Evolutionary conservation across 2,888 invertebrate species (phyloP).

Genomic region (Acrobasis suavella): DNA sequence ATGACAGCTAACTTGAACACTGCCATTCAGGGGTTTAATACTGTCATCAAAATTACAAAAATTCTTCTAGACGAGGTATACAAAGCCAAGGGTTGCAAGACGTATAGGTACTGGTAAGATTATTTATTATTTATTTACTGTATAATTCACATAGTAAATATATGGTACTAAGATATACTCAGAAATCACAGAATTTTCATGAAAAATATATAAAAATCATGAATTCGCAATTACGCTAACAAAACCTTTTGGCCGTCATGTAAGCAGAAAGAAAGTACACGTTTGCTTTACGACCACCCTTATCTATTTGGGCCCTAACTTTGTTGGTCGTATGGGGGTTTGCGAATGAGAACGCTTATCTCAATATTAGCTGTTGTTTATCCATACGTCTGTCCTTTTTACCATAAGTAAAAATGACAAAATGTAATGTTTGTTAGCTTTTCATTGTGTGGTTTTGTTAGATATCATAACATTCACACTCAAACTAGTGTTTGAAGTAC

Average conservation of each 20-base stretch:
- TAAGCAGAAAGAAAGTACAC: conserved; percentile 57
- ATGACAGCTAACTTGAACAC: too few species aligned
- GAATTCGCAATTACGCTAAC: conserved; percentile 27
- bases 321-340: conserved; percentile 58
- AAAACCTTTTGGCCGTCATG: conserved; percentile 43
- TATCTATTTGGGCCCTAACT: conserved; percentile 54
- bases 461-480: too few species aligned
- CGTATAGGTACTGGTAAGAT: too few species aligned
- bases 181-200: not conserved
- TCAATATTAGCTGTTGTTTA: conserved; percentile 70
- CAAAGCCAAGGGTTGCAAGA: too few species aligned
- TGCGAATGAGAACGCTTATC: conserved; percentile 59
- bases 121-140: too few species aligned
- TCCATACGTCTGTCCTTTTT: conserved; percentile 53
- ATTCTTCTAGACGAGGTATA: too few species aligned
- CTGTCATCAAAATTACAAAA: too few species aligned
- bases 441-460: too few species aligned
- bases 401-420: not conserved
- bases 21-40: too few species aligned
- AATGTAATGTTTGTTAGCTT: not conserved
- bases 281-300: conserved; percentile 56
- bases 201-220: conserved; percentile 5
- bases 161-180: too few species aligned
- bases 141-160: too few species aligned
- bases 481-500: too few species aligned